Evolutionary conservation across 2,888 invertebrate species (phyloP).

Genomic region (Listrodromus nycthemerus): DNA sequence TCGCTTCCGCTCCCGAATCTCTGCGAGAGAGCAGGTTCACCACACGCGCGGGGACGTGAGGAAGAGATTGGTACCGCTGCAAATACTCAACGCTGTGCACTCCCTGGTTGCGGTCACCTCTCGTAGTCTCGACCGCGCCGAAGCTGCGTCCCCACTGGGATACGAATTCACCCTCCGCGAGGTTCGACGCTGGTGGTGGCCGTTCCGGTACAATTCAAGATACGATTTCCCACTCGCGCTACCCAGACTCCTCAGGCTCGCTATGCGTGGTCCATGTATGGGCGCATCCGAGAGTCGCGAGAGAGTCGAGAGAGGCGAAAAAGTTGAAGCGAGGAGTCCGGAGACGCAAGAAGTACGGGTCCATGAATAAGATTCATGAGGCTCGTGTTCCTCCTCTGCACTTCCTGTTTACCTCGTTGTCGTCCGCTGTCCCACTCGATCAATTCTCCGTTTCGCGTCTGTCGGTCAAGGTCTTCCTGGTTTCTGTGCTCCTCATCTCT

Average conservation of each 20-base stretch:
- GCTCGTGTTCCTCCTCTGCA: constrained; percentile 4
- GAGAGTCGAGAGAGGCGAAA: constrained; percentile 13
- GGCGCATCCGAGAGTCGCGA: constrained; percentile 11
- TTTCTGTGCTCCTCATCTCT: constrained; percentile 35
- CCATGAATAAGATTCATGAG: constrained; percentile 47
- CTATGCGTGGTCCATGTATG: not conserved
- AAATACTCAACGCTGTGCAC: constrained; percentile 51
- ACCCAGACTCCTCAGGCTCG: constrained; percentile 26
- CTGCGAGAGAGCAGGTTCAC: constrained; percentile 30
- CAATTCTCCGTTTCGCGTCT: constrained; percentile 55
- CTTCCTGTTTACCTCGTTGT: constrained; percentile 57
- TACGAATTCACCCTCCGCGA: constrained; percentile 46
- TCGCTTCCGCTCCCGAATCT: not conserved
- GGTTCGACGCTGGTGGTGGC: constrained; percentile 63
- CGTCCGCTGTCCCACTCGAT: constrained; percentile 44
- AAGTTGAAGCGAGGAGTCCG: constrained; percentile 27
- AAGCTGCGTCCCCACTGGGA: constrained; percentile 66
- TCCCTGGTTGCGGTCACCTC: constrained; percentile 57
- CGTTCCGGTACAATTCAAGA: constrained; percentile 63
- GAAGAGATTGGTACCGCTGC: constrained; percentile 35
- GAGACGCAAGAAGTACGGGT: constrained; percentile 14
- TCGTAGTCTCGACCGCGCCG: constrained; percentile 47
- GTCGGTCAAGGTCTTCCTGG: constrained; percentile 67
- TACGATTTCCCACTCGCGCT: constrained; percentile 66
- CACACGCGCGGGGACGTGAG: not conserved